phyloP scores from a whole-genome alignment of 2,797 vertebrate genomes.

The Pipistrellus pipistrellus region DNA sequence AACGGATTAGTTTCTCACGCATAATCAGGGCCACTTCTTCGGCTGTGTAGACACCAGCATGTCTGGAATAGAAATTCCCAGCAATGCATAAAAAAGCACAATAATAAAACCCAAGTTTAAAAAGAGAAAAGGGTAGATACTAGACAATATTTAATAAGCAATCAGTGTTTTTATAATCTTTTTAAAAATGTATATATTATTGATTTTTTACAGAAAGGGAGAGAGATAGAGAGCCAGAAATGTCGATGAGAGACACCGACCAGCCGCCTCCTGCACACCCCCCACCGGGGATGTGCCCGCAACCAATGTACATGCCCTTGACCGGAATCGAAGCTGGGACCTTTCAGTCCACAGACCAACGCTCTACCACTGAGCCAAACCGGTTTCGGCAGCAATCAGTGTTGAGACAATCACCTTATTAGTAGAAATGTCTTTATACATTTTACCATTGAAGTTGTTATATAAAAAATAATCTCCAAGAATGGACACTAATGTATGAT shows the following conservation, averaged over 20 bases:
- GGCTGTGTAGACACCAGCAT: conserved; percentile 97
- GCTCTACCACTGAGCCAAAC: too few relatives aligned
- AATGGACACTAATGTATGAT: background rate
- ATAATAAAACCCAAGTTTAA: conserved; percentile 2
- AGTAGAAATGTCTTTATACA: conserved; percentile 2
- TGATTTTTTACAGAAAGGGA: too few relatives aligned
- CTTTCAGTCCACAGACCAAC: too few relatives aligned
- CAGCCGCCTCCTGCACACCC: too few relatives aligned
- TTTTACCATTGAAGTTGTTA: conserved; percentile 7
- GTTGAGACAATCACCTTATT: conserved; percentile 3
- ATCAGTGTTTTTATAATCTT: background rate
- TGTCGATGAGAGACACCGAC: too few relatives aligned
- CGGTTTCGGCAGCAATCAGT: background rate
- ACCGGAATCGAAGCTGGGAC: too few relatives aligned
- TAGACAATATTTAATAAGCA: conserved; percentile 33
- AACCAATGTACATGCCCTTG: too few relatives aligned
- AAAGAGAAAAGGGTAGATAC: background rate
- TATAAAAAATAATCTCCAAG: background rate
- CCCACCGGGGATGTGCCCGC: too few relatives aligned
- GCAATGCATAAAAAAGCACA: conserved; percentile 54
- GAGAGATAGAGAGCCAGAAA: too few relatives aligned
- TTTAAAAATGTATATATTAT: too few relatives aligned
- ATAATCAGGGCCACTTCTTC: conserved; percentile 99
- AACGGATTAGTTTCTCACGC: conserved; percentile 96
- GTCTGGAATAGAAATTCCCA: conserved; percentile 87